These are phyloP conservation scores for Trichopria drosophilae DNA, from an alignment of 2,888 invertebrate species.

Conservation along the genomic window DNA sequence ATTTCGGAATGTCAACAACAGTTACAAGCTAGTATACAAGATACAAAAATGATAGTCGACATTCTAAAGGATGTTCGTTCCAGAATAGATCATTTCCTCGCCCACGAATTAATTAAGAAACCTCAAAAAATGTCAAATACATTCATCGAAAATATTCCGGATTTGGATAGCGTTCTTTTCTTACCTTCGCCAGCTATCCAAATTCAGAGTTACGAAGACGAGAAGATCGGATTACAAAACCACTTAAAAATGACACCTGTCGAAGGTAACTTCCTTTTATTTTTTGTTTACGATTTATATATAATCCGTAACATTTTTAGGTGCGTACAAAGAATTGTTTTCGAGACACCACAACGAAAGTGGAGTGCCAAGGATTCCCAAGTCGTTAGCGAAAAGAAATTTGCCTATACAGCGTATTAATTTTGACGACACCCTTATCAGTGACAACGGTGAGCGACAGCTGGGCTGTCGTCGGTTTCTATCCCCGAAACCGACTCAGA, in stretches of 20 bases:
- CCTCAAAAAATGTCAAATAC: conserved; percentile 9
- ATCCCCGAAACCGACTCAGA: conserved; percentile 25
- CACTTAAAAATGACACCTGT: conserved; percentile 48
- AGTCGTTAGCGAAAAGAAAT: conserved; percentile 7
- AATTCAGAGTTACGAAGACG: conserved; percentile 37
- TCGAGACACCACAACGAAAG: conserved; percentile 24
- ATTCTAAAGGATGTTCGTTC: conserved; percentile 36
- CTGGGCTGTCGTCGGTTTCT: conserved; percentile 12
- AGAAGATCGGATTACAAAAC: conserved; percentile 37
- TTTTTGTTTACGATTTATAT: conserved; percentile 25
- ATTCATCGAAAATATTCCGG: conserved; percentile 7
- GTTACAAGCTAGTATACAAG: conserved; percentile 42
- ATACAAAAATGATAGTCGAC: conserved; percentile 38
- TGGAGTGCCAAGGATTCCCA: conserved; percentile 17
- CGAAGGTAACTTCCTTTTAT: conserved; percentile 43
- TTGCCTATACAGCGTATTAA: conserved; percentile 36
- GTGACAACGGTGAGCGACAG: conserved; percentile 25
- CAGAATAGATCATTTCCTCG: conserved; percentile 21
- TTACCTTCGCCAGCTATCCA: conserved; percentile 48
- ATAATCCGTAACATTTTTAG: too few species aligned
- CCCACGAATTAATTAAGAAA: conserved; percentile 12
- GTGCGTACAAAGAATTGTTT: conserved; percentile 27
- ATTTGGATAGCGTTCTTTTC: conserved; percentile 42
- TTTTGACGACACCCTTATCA: conserved; percentile 37
- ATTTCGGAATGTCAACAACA: conserved; percentile 41